Conservation (phyloP, 2,888 invertebrate genomes). For the Tiliacea citrago region DNA sequence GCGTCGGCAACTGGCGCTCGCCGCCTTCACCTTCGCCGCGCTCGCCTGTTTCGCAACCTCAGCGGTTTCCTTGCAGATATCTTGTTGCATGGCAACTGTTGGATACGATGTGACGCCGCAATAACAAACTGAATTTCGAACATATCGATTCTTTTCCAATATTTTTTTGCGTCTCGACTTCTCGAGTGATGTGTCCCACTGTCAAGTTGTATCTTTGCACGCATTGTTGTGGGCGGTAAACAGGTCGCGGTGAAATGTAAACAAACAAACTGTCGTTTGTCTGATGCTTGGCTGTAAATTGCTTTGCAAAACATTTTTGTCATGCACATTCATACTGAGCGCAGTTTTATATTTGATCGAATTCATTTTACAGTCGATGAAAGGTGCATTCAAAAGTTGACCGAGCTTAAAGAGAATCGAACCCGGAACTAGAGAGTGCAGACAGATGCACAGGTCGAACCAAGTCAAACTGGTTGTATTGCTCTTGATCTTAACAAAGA, state of each 20-base stretch:
- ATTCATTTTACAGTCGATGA: slow-evolving; percentile 23
- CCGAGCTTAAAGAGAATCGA: slow-evolving; percentile 47
- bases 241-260: slow-evolving; percentile 47
- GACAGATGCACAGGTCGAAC: slow-evolving; percentile 64
- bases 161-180: slow-evolving; percentile 40
- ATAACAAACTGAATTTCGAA: slow-evolving; percentile 64
- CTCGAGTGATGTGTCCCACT: slow-evolving; percentile 24
- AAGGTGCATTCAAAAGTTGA: slow-evolving; percentile 30
- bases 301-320: slow-evolving; percentile 6
- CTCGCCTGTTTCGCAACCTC: slow-evolving; percentile 86
- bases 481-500: slow-evolving; percentile 69
- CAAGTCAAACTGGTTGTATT: slow-evolving; percentile 69
- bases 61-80: slow-evolving; percentile 86
- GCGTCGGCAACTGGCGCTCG: slow-evolving; percentile 85
- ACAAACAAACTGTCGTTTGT: slow-evolving; percentile 47
- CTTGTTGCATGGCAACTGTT: slow-evolving; percentile 89
- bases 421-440: slow-evolving; percentile 71
- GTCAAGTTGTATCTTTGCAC: slow-evolving; percentile 37
- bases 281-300: slow-evolving; percentile 13
- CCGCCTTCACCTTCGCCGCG: slow-evolving; percentile 83
- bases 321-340: slow-evolving; percentile 14
- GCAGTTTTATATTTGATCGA: slow-evolving; percentile 11
- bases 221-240: slow-evolving; percentile 34
- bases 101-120: slow-evolving; percentile 66
- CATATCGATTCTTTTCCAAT: slow-evolving; percentile 59